phyloP scores from a whole-genome alignment of 1,140 invertebrate species.

The Tetramorium simillimum region DNA sequence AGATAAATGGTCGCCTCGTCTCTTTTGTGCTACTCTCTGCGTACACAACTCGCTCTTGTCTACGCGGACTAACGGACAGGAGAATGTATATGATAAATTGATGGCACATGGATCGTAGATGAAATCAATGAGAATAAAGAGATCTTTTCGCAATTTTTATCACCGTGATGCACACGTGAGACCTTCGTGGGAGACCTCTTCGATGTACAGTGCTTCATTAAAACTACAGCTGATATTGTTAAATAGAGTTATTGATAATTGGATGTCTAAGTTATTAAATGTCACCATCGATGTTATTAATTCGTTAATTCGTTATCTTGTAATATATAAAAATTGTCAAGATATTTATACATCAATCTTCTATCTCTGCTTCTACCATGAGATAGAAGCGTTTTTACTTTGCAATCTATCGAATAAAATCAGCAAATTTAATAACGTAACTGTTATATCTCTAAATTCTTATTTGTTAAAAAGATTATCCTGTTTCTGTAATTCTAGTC shows the following conservation, averaged over 20 bases:
- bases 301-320: background rate
- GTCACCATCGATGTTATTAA: background rate
- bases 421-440: constrained; percentile 10
- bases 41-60: background rate
- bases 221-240: background rate
- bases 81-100: constrained; percentile 43
- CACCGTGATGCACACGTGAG: background rate
- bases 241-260: constrained; percentile 23
- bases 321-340: background rate
- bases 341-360: background rate
- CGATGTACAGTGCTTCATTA: constrained; percentile 15
- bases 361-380: background rate
- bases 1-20: constrained; percentile 65
- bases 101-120: constrained; percentile 28
- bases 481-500: background rate
- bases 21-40: constrained; percentile 48
- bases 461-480: background rate
- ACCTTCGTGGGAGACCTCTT: constrained; percentile 7
- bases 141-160: background rate
- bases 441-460: background rate
- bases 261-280: background rate
- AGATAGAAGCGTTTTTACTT: background rate
- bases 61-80: background rate
- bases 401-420: background rate
- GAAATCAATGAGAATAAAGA: constrained; percentile 38